Evolutionary conservation across 1,140 invertebrate genomes (phyloP), one percentile per base, ranked within the genome.

Genomic region (Hyphantria cunea): DNA sequence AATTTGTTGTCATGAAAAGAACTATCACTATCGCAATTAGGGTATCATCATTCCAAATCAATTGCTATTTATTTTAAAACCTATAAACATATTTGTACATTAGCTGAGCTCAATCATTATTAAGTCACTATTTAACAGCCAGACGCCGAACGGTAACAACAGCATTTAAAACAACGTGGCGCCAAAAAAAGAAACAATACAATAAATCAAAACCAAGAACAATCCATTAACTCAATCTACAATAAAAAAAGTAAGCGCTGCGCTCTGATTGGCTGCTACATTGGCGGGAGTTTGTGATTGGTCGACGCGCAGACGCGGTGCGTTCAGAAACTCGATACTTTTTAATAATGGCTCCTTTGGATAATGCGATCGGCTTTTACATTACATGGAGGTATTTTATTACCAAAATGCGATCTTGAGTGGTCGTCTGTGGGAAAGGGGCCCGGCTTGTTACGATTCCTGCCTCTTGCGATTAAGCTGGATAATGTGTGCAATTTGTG

Each of bases 261-360:
- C 51, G 39, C 64, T 60, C 58, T 74, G 74, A 87, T 89, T 89
- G 86, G 86, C 60, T 50, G 66, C 15, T 61, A 42, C 32, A 70
- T 58, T 66, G 68, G 64, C 72, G 70, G 73, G 64, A 68, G 71
- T 52, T 53, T 64, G 59, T 69, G 55, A 90, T 90, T 90, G 87
- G 87, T 42, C 64, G 73, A 34, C 72, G 69, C 60, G 71, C 51
- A 53, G 64, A 59, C 74, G 63, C 73, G 74, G 58, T 78, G 73
- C 83, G 82, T 86, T 85, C 80, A 13, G 87, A 81, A 90, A 90
- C 76, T 75, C 75, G 87, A 90, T 90, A 90, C 85, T 90, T 90
- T 89, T 90, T 90, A 90, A 90, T 90, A 90, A 90, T 90, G 85
- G 87, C 82, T 86, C 76, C 84, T 90, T 84, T 82, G 75, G 84